These are phyloP conservation scores for Chelonoidis abingdonii DNA, from an alignment of 2,113 vertebrate species.

Conservation along the genomic window DNA sequence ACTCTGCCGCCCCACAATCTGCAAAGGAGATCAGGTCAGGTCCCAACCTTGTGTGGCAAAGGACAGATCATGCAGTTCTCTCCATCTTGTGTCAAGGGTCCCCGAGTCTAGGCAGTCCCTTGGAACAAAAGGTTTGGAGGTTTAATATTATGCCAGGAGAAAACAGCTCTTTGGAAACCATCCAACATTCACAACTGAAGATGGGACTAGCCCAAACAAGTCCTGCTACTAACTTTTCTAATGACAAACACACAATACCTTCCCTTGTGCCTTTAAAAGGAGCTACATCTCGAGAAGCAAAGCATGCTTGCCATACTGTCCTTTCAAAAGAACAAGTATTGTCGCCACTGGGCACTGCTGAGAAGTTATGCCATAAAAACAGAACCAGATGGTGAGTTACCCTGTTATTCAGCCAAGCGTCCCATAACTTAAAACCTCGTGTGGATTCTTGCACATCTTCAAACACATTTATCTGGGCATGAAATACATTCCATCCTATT, in stretches of 20 bases:
- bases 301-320: neutral
- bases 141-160: conserved; percentile 3
- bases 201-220: neutral
- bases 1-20: neutral
- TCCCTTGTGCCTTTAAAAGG: neutral
- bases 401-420: neutral
- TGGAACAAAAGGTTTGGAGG: conserved; percentile 41
- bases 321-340: neutral
- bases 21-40: neutral
- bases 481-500: neutral
- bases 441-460: neutral
- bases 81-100: neutral
- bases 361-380: neutral
- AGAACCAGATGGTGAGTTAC: neutral
- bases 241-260: neutral
- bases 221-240: neutral
- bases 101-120: rapidly evolving
- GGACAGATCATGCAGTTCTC: neutral
- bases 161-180: conserved; percentile 47
- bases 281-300: rapidly evolving
- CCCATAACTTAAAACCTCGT: neutral
- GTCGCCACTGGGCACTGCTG: neutral
- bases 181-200: conserved; percentile 8
- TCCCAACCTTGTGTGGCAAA: neutral
- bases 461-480: neutral